Percentiles rank a stretch among this genome's conserved stretches.
phyloP scores from a whole-genome alignment of 2,113 vertebrate genomes.

The Lepus americanus region DNA sequence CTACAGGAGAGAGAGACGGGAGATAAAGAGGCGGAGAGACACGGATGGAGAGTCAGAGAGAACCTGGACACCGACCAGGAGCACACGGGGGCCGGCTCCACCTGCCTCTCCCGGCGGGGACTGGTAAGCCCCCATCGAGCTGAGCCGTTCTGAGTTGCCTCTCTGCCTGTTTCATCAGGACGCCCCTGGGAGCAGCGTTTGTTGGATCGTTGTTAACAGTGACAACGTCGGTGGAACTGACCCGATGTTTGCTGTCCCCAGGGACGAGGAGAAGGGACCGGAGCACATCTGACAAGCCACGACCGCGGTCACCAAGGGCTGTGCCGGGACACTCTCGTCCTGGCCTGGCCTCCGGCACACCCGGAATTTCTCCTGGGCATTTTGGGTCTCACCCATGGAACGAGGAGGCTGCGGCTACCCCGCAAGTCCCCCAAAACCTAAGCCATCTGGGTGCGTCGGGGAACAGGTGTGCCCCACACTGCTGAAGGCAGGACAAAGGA shows the following conservation, averaged over 20 bases:
- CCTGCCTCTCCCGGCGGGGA: too few species aligned
- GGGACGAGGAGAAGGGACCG: neutral
- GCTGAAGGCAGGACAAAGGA: neutral
- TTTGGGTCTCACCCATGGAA: rapidly evolving
- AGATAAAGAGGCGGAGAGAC: too few species aligned
- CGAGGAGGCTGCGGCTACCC: too few species aligned
- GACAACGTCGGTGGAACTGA: neutral
- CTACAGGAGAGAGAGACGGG: too few species aligned
- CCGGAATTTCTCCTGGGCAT: neutral
- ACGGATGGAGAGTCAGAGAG: too few species aligned
- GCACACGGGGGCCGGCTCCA: too few species aligned
- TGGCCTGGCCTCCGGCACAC: rapidly evolving
- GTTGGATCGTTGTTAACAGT: neutral
- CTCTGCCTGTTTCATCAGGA: neutral
- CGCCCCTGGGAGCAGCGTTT: neutral
- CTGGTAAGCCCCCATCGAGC: too few species aligned
- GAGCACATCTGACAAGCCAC: neutral
- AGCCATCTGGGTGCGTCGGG: too few species aligned
- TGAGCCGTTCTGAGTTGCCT: neutral
- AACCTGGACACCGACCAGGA: too few species aligned
- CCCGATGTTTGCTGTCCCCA: neutral
- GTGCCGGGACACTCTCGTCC: rapidly evolving
- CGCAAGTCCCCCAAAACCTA: rapidly evolving
- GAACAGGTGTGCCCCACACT: rapidly evolving
- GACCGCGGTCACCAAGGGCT: neutral